Evolutionary conservation across 2,888 invertebrate genomes (phyloP).

Genomic region (Dasypogon diadema): DNA sequence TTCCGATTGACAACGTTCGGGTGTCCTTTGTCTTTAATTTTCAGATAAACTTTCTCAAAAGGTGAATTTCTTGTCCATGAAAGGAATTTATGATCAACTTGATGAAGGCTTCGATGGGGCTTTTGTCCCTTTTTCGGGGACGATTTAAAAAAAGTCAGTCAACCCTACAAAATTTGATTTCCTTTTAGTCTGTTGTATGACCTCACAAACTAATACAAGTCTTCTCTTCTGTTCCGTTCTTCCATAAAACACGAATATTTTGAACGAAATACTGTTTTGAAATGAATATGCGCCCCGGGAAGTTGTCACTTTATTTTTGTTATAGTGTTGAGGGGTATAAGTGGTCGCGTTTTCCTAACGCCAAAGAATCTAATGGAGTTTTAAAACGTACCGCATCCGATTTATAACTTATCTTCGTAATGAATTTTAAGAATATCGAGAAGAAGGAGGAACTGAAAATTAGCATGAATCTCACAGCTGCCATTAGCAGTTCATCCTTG

Average conservation of each 20-base stretch:
- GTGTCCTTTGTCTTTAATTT: conserved; percentile 22
- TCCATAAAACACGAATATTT: background rate
- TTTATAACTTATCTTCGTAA: conserved; percentile 1
- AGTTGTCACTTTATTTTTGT: background rate
- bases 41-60: conserved; percentile 29
- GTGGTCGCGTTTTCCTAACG: background rate
- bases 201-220: conserved; percentile 26
- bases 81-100: conserved; percentile 34
- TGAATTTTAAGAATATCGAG: background rate
- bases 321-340: background rate
- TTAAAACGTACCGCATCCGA: background rate
- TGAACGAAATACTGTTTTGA: background rate
- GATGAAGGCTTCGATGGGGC: background rate
- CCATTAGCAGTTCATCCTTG: conserved; percentile 2
- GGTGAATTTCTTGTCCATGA: conserved; percentile 34
- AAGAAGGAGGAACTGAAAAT: background rate
- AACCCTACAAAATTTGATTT: conserved; percentile 41
- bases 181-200: conserved; percentile 18
- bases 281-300: conserved; percentile 21
- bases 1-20: conserved; percentile 28
- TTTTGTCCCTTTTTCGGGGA: conserved; percentile 24
- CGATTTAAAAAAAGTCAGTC: conserved; percentile 33
- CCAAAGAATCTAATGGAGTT: background rate
- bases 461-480: background rate
- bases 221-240: background rate